Base-by-base conservation (phyloP, 1,140 invertebrate species). In the Teleopsis dalmanni region DNA sequence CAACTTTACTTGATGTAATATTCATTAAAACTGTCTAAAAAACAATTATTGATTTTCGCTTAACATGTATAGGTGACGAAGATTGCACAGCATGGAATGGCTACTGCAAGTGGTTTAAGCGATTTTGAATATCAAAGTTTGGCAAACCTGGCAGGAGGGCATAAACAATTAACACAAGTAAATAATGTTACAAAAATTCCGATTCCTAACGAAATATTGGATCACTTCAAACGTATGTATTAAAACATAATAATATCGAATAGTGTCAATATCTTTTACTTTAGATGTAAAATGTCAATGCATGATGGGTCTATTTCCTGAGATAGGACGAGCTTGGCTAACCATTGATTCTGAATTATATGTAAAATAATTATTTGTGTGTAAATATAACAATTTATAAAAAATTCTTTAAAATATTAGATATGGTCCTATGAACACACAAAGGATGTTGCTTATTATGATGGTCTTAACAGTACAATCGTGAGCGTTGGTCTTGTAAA, bases 341-440 rank as follows among this genome's bases (percentile, higher is more conserved):
- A 91, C 93, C 21, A 92, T 99, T 61, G 96, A 99, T 64, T 96
- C 89, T 62, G 92, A 97, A 75, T 90, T 99, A 56, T 99, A 96
- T 76, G 80, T 98, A 2, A 41, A 38, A n/a, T 2, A 33, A 34
- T 35, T 10, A 1, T 45, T 35, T 38, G 2, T 40, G 14, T 47
- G 16, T 23, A 38, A 23, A 31, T 40, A 3, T 34, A 16, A 47
- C 11, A 36, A 26, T 41, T 25, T 10, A 27, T 40, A n/a, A n/a
- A n/a, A n/a, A n/a, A 22, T 48, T 18, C 38, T 37, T 14, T 29
- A 21, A 18, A 31, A 6, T 48, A 21, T 37, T 35, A 56, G 55
- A 67, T 71, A 22, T 97, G 93, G 93, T 86, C 87, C 34, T 96
- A 91, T 76, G 88, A 93, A 72, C 83, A 91, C 69, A 87, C 88